Percentiles rank a stretch among this genome's conserved stretches.
These are phyloP conservation scores for Rana temporaria DNA, from an alignment of 2,113 vertebrate species.

Conservation along the genomic window DNA sequence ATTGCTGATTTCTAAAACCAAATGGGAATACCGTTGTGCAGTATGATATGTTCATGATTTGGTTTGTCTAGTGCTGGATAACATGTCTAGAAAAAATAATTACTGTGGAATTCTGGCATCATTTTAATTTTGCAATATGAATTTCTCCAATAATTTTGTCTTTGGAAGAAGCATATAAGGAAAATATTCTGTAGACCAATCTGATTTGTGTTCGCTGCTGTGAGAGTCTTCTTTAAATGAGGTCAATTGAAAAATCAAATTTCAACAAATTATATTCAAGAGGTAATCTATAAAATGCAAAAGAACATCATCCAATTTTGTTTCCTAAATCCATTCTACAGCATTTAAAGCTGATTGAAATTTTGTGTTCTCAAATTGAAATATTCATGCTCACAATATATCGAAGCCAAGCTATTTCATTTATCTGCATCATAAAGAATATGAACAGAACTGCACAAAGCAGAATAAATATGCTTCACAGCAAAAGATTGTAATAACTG, in stretches of 20 bases:
- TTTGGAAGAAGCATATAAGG: background rate
- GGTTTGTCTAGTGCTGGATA: background rate
- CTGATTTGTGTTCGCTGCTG: constrained; percentile 30
- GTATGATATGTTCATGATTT: no score
- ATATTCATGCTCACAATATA: constrained; percentile 55
- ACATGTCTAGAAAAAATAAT: background rate
- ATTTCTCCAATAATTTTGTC: constrained; percentile 7
- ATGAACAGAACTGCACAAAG: constrained; percentile 38
- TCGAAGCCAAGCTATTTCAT: constrained; percentile 50
- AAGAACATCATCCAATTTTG: constrained; percentile 55
- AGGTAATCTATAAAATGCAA: constrained; percentile 54
- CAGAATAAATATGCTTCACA: constrained; percentile 45
- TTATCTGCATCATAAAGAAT: constrained; percentile 55
- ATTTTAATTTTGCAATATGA: background rate
- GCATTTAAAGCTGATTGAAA: constrained; percentile 56
- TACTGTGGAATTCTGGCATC: background rate
- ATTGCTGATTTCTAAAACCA: background rate
- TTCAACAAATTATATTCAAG: constrained; percentile 55
- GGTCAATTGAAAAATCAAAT: constrained; percentile 55
- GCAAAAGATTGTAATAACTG: constrained; percentile 42
- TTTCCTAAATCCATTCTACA: constrained; percentile 51
- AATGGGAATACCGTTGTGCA: no score
- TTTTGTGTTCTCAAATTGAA: constrained; percentile 47
- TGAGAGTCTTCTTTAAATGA: constrained; percentile 51
- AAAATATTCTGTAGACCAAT: constrained; percentile 46